Evolutionary conservation across 2,888 invertebrate genomes (phyloP), one percentile per base, ranked within the genome.

Genomic region (Dorcus parallelipipedus): DNA sequence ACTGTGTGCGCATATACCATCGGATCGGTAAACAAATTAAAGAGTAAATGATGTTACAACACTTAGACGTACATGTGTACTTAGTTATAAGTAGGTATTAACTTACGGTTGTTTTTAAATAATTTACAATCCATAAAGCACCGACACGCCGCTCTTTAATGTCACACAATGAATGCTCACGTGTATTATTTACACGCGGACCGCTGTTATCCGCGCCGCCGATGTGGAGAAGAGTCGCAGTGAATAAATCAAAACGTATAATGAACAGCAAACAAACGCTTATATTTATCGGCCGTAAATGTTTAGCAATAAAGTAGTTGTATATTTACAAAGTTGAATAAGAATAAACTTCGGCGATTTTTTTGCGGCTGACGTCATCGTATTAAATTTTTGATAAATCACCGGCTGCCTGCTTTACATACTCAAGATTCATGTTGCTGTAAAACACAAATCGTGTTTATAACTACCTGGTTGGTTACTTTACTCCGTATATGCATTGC

Each of bases 281-380:
- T 61, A 69, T 67, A 69, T 69, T 69, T 69, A 69, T 67, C 58
- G 69, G 60, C 62, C 66, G 63, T 69, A 67, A 69, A 67, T 64
- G 67, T 67, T 64, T 62, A 63, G 67, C 61, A 69, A 69, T 69
- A 69, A 67, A 67, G 64, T 64, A 56, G 64, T 59, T 64, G 64
- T 64, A 59, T 64, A 59, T 64, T 64, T 65, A 62, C 64, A 62
- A 60, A 56, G 55, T 54, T 57, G 53, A 60, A 60, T 23, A 23
- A 45, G 45, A 20, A 23, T 45, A 45, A 45, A 45, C 45, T 45
- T 45, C 23, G 45, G 17, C 45, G 45, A 23, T 45, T 17, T 45
- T 45, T 33, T 33, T 33, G 26, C 26, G 26, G 5, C 26, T 33
- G 26, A 33, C 26, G 26, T 33, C 26, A 33, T 33, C 26, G 26